These are phyloP conservation scores for Pachyramphus minor DNA, from an alignment of 2,113 vertebrate species.

Conservation along the genomic window DNA sequence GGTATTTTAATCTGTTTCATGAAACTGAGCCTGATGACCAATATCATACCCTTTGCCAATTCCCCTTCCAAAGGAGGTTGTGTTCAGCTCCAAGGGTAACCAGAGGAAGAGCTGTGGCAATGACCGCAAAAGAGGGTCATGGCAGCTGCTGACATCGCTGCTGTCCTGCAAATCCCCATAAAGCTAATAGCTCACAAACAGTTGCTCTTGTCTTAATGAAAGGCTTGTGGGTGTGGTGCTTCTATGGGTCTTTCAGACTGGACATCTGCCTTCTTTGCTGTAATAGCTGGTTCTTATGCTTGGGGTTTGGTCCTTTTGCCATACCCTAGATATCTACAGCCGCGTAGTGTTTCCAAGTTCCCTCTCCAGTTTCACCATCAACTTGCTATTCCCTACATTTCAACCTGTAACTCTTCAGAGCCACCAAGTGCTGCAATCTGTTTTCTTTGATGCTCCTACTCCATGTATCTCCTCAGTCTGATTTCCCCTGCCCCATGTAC, in stretches of 20 bases:
- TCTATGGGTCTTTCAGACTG: not conserved
- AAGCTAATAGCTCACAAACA: not conserved
- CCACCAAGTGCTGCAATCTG: not conserved
- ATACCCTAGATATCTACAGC: not conserved
- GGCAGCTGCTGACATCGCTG: not conserved
- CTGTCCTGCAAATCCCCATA: not conserved
- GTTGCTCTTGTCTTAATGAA: not conserved
- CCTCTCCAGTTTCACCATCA: not conserved
- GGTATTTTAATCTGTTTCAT: not conserved
- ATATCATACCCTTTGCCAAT: not conserved
- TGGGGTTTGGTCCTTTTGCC: not conserved
- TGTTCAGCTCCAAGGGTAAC: not conserved
- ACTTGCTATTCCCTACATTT: not conserved
- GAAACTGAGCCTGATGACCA: not conserved
- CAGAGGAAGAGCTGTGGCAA: not conserved
- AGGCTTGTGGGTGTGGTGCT: not conserved
- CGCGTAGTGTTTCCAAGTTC: not conserved
- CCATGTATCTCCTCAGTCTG: not conserved
- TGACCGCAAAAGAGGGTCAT: not conserved
- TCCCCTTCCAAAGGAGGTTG: not conserved
- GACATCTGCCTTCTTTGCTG: not conserved
- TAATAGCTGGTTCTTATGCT: not conserved
- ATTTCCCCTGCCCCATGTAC: fast-evolving
- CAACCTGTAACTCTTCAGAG: not conserved
- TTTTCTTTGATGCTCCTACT: not conserved